These are phyloP conservation scores for Eriocheir sinensis DNA, from an alignment of 1,140 invertebrate species.

Conservation along the genomic window DNA sequence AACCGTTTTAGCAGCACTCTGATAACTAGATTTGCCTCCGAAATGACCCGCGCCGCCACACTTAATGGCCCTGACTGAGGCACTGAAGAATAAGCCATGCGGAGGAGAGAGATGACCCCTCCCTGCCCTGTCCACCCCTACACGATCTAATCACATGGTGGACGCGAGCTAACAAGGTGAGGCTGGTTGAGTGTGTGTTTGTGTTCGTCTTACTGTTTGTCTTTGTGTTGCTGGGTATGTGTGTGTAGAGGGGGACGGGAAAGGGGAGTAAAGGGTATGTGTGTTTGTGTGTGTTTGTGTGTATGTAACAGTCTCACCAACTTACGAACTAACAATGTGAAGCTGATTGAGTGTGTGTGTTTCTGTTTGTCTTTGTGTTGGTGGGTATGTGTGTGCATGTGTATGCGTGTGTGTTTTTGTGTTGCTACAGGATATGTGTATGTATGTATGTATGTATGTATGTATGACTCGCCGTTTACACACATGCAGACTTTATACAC, in stretches of 20 bases:
- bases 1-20: background rate
- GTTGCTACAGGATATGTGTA: conserved; percentile 26
- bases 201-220: background rate
- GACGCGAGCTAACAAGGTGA: conserved; percentile 8
- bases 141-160: background rate
- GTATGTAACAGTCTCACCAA: too few relatives aligned
- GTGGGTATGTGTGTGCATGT: too few relatives aligned
- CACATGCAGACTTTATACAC: too few relatives aligned
- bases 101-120: background rate
- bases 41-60: background rate
- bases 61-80: background rate
- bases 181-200: background rate
- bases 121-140: background rate
- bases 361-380: too few relatives aligned
- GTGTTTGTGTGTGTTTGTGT: conserved; percentile 26
- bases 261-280: too few relatives aligned
- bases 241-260: too few relatives aligned
- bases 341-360: too few relatives aligned
- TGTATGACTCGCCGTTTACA: background rate
- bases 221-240: background rate
- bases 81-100: background rate
- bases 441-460: conserved; percentile 8
- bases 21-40: conserved; percentile 14
- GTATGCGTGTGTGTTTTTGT: too few relatives aligned
- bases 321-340: too few relatives aligned